Conservation (phyloP, 2,113 vertebrate genomes). For the Paratilapia polleni region DNA sequence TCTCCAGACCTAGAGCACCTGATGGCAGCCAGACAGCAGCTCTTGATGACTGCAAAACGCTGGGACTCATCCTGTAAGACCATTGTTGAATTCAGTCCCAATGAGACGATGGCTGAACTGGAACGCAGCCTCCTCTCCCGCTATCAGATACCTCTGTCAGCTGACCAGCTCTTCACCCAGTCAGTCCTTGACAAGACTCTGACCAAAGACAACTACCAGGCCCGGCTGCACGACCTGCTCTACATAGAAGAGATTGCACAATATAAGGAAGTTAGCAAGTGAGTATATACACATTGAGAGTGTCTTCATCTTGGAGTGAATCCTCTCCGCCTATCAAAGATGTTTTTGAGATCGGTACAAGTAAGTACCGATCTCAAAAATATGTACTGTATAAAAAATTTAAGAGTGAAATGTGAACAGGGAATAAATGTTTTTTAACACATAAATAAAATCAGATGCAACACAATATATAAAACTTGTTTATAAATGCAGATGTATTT, state of each 20-base stretch:
- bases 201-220: conserved; percentile 96
- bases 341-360: too few relatives aligned
- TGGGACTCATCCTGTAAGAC: conserved; percentile 98
- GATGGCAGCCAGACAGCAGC: conserved; percentile 94
- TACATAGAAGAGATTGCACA: conserved; percentile 99
- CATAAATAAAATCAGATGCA: not conserved
- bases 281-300: conserved; percentile 67
- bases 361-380: not conserved
- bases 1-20: conserved; percentile 92
- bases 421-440: not conserved
- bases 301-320: not conserved
- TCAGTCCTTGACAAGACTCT: conserved; percentile 97
- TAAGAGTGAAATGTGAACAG: not conserved
- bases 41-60: conserved; percentile 93
- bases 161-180: conserved; percentile 98
- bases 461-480: not conserved
- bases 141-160: conserved; percentile 98
- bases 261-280: conserved; percentile 99
- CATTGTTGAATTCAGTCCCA: conserved; percentile 93
- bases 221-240: conserved; percentile 95
- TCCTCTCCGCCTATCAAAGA: not conserved
- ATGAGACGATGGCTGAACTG: conserved; percentile 93
- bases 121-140: conserved; percentile 95
- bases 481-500: not conserved
- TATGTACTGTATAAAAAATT: not conserved